Conservation (phyloP, 2,797 vertebrate genomes). For the Gorsachius magnificus region DNA sequence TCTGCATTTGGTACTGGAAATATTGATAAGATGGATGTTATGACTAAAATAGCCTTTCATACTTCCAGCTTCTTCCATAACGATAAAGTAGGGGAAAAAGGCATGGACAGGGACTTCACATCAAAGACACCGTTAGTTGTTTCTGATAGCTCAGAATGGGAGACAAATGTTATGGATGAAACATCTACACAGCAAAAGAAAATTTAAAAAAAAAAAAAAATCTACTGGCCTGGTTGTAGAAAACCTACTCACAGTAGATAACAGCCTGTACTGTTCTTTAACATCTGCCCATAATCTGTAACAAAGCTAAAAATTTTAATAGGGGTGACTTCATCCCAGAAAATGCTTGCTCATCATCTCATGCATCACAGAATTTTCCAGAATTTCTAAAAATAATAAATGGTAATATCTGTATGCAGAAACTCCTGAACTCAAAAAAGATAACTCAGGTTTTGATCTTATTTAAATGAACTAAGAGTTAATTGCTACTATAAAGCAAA, state of each 20-base stretch:
- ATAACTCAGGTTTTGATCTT: not conserved
- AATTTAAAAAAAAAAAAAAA: not conserved
- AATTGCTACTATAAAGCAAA: not conserved
- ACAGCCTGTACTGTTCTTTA: not conserved
- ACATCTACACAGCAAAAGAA: not conserved
- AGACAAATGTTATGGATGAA: not conserved
- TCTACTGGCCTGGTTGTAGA: not conserved
- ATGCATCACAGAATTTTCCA: not conserved
- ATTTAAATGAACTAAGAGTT: not conserved
- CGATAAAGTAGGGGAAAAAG: not conserved
- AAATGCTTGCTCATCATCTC: not conserved
- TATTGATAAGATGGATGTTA: not conserved
- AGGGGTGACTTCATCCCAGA: slow-evolving; percentile 2
- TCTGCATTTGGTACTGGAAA: not conserved
- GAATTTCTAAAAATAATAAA: slow-evolving; percentile 45
- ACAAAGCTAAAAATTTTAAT: slow-evolving; percentile 26
- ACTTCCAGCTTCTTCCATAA: not conserved
- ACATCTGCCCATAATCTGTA: slow-evolving; percentile 42
- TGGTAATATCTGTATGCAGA: not conserved
- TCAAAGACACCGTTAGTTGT: not conserved
- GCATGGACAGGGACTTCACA: not conserved
- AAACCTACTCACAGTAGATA: not conserved
- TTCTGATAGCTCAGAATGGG: not conserved
- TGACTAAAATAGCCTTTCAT: not conserved
- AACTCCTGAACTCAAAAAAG: not conserved